Conservation (phyloP, 2,888 invertebrate genomes). For the Cephus pulcher region DNA sequence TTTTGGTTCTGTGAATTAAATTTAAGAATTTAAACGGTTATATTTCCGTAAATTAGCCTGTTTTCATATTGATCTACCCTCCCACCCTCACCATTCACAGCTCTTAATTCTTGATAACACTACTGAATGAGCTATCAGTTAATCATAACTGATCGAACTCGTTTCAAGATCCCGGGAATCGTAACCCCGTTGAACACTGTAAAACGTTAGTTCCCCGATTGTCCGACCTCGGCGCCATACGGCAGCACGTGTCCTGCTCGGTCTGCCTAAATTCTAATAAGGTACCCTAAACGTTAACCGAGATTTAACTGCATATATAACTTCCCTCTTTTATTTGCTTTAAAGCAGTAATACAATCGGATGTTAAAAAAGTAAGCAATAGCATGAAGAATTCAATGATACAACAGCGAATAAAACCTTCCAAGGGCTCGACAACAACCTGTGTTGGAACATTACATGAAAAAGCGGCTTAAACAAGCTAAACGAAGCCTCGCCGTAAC, state of each 20-base stretch:
- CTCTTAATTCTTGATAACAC: no score
- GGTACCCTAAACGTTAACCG: not conserved
- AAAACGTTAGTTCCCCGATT: not conserved
- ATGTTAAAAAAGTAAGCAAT: no score
- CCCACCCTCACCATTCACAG: no score
- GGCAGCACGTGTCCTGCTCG: not conserved
- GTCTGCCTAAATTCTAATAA: not conserved
- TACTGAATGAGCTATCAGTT: not conserved
- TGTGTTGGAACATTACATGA: constrained; percentile 51
- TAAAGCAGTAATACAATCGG: not conserved
- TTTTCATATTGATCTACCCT: not conserved
- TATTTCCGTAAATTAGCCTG: not conserved
- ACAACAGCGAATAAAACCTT: not conserved
- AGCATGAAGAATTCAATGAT: no score
- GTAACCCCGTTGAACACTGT: not conserved
- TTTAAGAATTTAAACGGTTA: not conserved
- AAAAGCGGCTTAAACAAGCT: constrained; percentile 47
- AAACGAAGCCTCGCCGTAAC: constrained; percentile 49
- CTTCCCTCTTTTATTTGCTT: not conserved
- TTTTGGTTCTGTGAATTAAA: not conserved
- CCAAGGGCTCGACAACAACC: not conserved
- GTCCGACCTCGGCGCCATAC: not conserved
- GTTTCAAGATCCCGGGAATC: not conserved
- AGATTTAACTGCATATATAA: not conserved
- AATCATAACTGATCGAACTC: not conserved